Percentiles rank a stretch among this genome's conserved stretches.
Evolutionary conservation across 2,888 invertebrate species (phyloP).

Genomic region (Pharmacophagus antenor): DNA sequence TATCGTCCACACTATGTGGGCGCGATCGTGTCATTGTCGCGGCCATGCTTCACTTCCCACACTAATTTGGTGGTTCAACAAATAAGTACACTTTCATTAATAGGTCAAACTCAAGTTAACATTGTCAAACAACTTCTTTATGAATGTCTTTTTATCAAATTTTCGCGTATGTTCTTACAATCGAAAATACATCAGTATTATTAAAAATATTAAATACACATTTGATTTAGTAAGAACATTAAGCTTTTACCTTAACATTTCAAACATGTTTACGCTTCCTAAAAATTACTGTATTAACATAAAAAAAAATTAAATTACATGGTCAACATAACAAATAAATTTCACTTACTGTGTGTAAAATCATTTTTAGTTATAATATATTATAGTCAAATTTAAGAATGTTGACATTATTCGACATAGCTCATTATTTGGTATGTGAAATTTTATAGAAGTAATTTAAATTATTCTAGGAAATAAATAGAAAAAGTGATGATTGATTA

Average conservation of each 20-base stretch:
- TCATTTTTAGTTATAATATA: too few relatives aligned
- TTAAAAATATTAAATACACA: too few relatives aligned
- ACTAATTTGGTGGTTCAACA: constrained; percentile 41
- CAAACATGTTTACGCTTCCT: too few relatives aligned
- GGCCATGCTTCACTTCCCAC: constrained; percentile 40
- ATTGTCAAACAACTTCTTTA: background rate
- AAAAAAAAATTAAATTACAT: too few relatives aligned
- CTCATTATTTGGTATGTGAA: constrained; percentile 18
- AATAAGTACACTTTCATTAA: constrained; percentile 36
- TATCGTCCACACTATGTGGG: constrained; percentile 38
- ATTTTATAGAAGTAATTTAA: constrained; percentile 30
- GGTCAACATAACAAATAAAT: too few relatives aligned
- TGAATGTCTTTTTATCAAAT: background rate
- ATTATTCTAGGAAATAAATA: constrained; percentile 31
- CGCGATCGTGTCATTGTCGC: constrained; percentile 43
- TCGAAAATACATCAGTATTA: too few relatives aligned
- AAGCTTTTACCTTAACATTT: too few relatives aligned
- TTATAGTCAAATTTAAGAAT: background rate
- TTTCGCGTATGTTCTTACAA: too few relatives aligned
- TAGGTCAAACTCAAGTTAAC: constrained; percentile 10
- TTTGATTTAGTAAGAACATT: too few relatives aligned
- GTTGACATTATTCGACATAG: constrained; percentile 14
- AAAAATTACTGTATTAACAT: too few relatives aligned
- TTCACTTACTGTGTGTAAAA: too few relatives aligned
- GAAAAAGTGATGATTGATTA: constrained; percentile 43